phyloP scores from a whole-genome alignment of 2,888 invertebrate species.

The Alcis repandata region DNA sequence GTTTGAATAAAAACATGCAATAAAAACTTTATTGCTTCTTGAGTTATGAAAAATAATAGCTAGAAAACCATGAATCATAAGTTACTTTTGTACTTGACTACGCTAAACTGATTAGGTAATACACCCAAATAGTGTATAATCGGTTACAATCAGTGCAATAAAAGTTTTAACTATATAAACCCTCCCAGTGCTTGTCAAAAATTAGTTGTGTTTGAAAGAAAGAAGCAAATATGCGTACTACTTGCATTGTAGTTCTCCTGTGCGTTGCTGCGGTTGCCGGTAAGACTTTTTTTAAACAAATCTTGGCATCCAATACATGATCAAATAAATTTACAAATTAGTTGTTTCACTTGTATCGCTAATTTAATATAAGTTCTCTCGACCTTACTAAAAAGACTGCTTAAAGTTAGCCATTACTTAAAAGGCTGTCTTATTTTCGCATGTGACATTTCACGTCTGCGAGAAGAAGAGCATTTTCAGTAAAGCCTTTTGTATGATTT shows the following conservation, averaged over 20 bases:
- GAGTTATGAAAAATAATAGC: not conserved
- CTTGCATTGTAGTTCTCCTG: not conserved
- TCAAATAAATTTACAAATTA: too few species aligned
- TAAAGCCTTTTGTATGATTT: too few species aligned
- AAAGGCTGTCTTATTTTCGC: too few species aligned
- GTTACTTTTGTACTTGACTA: not conserved
- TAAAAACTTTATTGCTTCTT: too few species aligned
- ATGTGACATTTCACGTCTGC: too few species aligned
- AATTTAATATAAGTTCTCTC: too few species aligned
- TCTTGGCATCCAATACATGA: too few species aligned
- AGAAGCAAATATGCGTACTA: conserved; percentile 3
- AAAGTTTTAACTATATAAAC: conserved; percentile 6
- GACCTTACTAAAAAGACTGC: too few species aligned
- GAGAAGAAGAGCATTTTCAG: too few species aligned
- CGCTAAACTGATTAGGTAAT: not conserved
- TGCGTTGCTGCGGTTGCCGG: conserved; percentile 7
- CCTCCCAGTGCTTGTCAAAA: not conserved
- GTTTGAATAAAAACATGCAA: too few species aligned
- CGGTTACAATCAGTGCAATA: conserved; percentile 5
- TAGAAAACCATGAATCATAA: conserved; percentile 1
- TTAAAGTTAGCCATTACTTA: too few species aligned
- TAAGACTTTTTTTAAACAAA: not conserved
- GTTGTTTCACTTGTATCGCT: too few species aligned
- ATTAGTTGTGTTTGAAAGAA: conserved; percentile 1
- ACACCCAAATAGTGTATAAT: not conserved